Conservation (phyloP, 2,797 vertebrate species). For the Hyperoplus immaculatus region DNA sequence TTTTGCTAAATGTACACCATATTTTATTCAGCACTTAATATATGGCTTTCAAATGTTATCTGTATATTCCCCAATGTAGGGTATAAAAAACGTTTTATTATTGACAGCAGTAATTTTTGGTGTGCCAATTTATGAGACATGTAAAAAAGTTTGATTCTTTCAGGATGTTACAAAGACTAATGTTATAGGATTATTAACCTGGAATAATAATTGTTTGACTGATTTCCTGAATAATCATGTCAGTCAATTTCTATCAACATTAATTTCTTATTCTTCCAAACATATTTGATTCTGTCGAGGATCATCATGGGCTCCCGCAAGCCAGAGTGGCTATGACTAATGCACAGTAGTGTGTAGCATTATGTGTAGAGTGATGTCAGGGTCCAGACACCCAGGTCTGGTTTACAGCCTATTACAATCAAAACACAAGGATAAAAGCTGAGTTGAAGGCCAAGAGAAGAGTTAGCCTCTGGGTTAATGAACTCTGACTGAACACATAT, state of each 20-base stretch:
- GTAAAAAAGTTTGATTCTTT: background rate
- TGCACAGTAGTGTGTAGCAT: constrained; percentile 34
- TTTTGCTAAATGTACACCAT: too few species aligned
- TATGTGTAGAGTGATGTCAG: constrained; percentile 70
- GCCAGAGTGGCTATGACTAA: constrained; percentile 35
- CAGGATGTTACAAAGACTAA: background rate
- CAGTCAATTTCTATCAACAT: background rate
- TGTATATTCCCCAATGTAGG: background rate
- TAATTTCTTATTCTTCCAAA: background rate
- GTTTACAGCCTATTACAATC: constrained; percentile 77
- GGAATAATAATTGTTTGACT: too few species aligned
- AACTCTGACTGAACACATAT: constrained; percentile 57
- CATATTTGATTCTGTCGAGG: background rate
- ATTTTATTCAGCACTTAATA: background rate
- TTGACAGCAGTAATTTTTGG: background rate
- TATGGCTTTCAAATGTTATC: background rate
- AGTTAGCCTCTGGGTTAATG: constrained; percentile 64
- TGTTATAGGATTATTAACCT: background rate
- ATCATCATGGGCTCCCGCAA: background rate
- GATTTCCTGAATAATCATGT: background rate
- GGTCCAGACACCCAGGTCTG: constrained; percentile 54
- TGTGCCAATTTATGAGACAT: too few species aligned
- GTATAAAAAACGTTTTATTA: background rate
- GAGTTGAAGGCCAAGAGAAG: constrained; percentile 80
- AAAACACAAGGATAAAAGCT: constrained; percentile 75